Evolutionary conservation across 2,888 invertebrate genomes (phyloP), one percentile per base, ranked within the genome.

Genomic region (Latheticus oryzae): DNA sequence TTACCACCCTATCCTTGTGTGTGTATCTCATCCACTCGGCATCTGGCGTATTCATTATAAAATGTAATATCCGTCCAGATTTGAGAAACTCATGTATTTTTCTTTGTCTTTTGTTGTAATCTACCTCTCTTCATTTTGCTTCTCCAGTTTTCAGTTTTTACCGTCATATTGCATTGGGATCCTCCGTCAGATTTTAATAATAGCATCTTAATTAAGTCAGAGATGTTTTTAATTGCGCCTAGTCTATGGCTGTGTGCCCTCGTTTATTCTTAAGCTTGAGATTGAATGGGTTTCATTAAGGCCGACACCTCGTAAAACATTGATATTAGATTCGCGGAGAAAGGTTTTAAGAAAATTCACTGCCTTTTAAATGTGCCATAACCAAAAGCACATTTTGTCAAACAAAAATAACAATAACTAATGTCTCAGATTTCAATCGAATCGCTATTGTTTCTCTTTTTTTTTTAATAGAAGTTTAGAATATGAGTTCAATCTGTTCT

Each of bases 161-260:
- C n/a, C 63, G 68, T 67, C 72, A 74, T 72, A 73, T 70, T 73
- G 73, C 71, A 60, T 66, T 57, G 66, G 59, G 67, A 38, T 37
- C 40, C 51, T 26, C 40, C 28, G 67, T 66, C 63, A 72, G 75
- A 74, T 77, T 76, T 76, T 77, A 77, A 78, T 77, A 78, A 78
- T 75, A 73, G 76, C 74, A 72, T 74, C 77, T 77, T 78, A 77
- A 78, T 78, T 78, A 78, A 78, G 77, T 77, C 72, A 69, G 74
- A 76, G 78, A 75, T 76, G 77, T 74, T 76, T 77, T 78, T 78
- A 78, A 77, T 78, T 78, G 78, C 75, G 74, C 72, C n/a, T 70
- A 73, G 73, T 70, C 70, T 71, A 69, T 70, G 71, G 70, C 62
- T 62, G 64, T n/a, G n/a, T 61, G 61, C 65, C 70, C 69, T 69